Conservation (phyloP, 2,888 invertebrate species). For the Sminthurinus aureus region DNA sequence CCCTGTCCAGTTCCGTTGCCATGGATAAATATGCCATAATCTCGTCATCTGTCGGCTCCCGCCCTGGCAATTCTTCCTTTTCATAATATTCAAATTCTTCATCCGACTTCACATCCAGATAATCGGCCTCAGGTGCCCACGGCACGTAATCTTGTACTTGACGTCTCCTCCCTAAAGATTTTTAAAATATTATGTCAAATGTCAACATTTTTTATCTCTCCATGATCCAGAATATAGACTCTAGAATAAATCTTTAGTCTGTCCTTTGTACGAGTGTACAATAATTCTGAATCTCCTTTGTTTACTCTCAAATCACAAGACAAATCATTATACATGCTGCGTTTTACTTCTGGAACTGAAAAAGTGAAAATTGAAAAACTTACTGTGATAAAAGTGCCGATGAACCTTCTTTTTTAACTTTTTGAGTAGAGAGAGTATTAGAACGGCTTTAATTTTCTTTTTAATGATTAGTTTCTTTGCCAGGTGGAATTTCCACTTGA, state of each 20-base stretch:
- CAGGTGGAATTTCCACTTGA: conserved; percentile 56
- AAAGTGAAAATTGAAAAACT: neutral
- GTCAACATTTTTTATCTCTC: neutral
- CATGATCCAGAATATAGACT: neutral
- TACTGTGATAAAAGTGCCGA: neutral
- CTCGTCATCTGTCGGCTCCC: conserved; percentile 54
- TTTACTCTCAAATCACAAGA: neutral
- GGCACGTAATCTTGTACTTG: conserved; percentile 37
- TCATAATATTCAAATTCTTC: conserved; percentile 38
- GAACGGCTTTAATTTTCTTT: conserved; percentile 28
- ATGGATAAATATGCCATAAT: conserved; percentile 53
- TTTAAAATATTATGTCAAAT: neutral
- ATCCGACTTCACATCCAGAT: conserved; percentile 6
- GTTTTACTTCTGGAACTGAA: no score
- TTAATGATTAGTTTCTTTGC: conserved; percentile 54
- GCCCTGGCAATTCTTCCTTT: conserved; percentile 44
- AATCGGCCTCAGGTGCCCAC: conserved; percentile 19
- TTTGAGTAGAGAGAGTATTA: conserved; percentile 26
- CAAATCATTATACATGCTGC: neutral
- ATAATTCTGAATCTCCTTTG: neutral
- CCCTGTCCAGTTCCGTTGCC: conserved; percentile 54
- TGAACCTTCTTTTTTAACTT: conserved; percentile 35
- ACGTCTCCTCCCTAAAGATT: conserved; percentile 20
- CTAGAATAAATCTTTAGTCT: conserved; percentile 1
- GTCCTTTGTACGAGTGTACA: no score